Evolutionary conservation across 2,113 vertebrate species (phyloP).

Genomic region (Terrapene triunguis): DNA sequence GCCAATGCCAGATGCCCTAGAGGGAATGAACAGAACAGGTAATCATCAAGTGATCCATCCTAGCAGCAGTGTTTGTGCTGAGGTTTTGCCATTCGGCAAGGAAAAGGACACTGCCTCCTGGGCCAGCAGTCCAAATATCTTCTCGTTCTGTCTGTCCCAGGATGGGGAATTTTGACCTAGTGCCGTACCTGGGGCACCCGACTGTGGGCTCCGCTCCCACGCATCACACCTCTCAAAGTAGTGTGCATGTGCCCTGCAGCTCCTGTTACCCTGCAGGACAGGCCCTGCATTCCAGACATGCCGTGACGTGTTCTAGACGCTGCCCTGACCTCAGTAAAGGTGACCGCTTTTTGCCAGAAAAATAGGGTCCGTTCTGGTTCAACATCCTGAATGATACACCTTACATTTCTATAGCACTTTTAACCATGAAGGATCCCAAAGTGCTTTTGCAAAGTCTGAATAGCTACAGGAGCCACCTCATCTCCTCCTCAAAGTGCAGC

Average conservation of each 20-base stretch:
- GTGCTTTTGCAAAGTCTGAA: not conserved
- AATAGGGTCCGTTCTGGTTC: not conserved
- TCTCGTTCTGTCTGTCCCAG: not conserved
- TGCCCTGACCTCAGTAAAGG: not conserved
- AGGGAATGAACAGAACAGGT: too few species aligned
- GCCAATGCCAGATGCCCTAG: too few species aligned
- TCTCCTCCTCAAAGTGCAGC: not conserved
- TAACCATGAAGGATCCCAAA: not conserved
- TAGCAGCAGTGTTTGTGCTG: not conserved
- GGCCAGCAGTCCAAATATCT: not conserved
- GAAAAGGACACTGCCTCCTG: not conserved
- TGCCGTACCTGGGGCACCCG: not conserved
- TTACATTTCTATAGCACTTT: not conserved
- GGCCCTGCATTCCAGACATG: not conserved
- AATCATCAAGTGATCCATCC: too few species aligned
- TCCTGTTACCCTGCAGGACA: not conserved
- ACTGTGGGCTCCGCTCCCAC: not conserved
- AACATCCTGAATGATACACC: not conserved
- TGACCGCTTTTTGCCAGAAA: not conserved
- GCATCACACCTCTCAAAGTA: not conserved
- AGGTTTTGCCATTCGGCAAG: not conserved
- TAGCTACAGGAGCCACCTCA: not conserved
- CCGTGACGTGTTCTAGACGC: not conserved
- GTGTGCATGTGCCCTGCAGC: not conserved
- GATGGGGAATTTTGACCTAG: not conserved